phyloP scores from a whole-genome alignment of 2,113 vertebrate species.

The Naja naja region DNA sequence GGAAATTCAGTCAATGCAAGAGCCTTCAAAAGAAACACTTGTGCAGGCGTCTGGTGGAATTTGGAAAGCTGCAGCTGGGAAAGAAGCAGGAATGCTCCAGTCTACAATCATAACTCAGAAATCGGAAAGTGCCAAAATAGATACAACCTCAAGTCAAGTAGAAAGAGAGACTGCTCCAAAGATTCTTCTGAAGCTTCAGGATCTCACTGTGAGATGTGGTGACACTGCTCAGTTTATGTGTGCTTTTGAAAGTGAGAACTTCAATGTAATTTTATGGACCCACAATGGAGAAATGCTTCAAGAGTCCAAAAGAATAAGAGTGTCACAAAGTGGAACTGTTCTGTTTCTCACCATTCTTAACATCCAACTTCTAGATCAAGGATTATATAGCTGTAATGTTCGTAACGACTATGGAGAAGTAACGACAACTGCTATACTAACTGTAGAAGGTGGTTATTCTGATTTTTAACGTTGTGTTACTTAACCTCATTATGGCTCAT shows the following conservation, averaged over 20 bases:
- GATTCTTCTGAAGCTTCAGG: constrained; percentile 76
- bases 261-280: constrained; percentile 73
- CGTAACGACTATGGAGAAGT: constrained; percentile 74
- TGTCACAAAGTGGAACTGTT: constrained; percentile 69
- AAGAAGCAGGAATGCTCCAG: constrained; percentile 44
- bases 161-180: constrained; percentile 47
- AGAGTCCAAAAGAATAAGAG: constrained; percentile 73
- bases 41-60: constrained; percentile 73
- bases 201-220: constrained; percentile 72
- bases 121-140: constrained; percentile 44
- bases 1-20: constrained; percentile 71
- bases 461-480: constrained; percentile 69
- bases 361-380: constrained; percentile 77
- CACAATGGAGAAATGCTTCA: constrained; percentile 72
- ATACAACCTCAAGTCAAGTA: constrained; percentile 34
- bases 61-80: constrained; percentile 50
- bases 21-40: constrained; percentile 63
- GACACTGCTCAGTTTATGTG: constrained; percentile 80
- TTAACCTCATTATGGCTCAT: constrained; percentile 60
- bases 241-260: constrained; percentile 76
- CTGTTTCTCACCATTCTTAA: constrained; percentile 75
- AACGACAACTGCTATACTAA: constrained; percentile 81
- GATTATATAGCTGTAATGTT: constrained; percentile 78
- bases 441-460: constrained; percentile 83
- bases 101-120: constrained; percentile 50